Conservation (phyloP, 2,113 vertebrate species). For the Rhinoptilus africanus region DNA sequence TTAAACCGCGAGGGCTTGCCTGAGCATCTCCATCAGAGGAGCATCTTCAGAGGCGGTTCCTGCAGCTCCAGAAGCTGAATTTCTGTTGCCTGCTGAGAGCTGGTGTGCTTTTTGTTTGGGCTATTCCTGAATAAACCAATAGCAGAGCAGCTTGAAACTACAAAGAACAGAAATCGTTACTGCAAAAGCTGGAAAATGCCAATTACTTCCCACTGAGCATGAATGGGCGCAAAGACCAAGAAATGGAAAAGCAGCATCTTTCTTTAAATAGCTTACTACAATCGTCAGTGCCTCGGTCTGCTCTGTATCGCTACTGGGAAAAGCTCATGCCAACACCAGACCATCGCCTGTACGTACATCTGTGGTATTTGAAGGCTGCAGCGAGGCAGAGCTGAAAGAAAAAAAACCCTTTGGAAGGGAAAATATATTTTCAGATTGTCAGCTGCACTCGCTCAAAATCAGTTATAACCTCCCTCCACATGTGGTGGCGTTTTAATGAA, state of each 20-base stretch:
- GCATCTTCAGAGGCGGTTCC: not conserved
- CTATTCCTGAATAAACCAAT: not conserved
- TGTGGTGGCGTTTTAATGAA: not conserved
- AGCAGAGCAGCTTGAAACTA: not conserved
- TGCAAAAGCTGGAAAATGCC: not conserved
- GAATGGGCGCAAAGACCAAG: not conserved
- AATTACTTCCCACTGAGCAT: not conserved
- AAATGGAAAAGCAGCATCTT: not conserved
- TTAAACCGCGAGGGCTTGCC: not conserved
- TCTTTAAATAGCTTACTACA: not conserved
- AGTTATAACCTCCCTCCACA: not conserved
- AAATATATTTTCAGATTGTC: not conserved
- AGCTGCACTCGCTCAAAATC: not conserved
- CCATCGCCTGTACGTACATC: fast-evolving
- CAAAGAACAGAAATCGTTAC: not conserved
- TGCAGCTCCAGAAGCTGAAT: not conserved
- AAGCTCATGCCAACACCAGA: not conserved
- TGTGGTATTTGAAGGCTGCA: not conserved
- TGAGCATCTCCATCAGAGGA: not conserved
- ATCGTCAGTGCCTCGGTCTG: not conserved
- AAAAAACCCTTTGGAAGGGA: not conserved
- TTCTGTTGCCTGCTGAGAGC: not conserved
- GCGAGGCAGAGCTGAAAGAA: not conserved
- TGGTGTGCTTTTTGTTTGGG: not conserved
- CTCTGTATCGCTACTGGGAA: not conserved